phyloP scores from a whole-genome alignment of 2,888 invertebrate species.

The Cybosia mesomella region DNA sequence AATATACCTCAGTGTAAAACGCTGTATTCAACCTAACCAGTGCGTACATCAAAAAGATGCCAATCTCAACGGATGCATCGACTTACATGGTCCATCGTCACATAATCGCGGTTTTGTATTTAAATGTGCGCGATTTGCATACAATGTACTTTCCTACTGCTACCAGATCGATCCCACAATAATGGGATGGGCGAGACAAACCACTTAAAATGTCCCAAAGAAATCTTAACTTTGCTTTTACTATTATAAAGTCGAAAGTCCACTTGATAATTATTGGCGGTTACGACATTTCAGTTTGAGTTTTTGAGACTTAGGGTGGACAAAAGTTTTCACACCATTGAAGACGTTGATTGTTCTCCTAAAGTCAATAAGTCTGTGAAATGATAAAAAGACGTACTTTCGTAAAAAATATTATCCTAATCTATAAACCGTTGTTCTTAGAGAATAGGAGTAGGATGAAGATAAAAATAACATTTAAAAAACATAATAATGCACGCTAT shows the following conservation, averaged over 20 bases:
- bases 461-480: neutral
- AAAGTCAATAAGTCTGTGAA: conserved; percentile 57
- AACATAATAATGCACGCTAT: neutral
- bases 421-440: neutral
- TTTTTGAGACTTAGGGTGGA: conserved; percentile 43
- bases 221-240: conserved; percentile 19
- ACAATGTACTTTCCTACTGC: conserved; percentile 76
- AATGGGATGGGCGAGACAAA: conserved; percentile 77
- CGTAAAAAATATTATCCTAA: conserved; percentile 15
- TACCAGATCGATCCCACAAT: conserved; percentile 75
- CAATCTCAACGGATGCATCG: conserved; percentile 76
- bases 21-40: conserved; percentile 46
- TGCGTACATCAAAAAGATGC: conserved; percentile 71
- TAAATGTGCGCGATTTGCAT: conserved; percentile 84
- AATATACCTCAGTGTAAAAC: conserved; percentile 9
- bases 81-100: conserved; percentile 79
- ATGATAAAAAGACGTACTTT: conserved; percentile 36
- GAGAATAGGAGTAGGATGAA: neutral
- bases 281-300: conserved; percentile 26
- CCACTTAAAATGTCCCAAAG: conserved; percentile 39
- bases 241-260: conserved; percentile 13
- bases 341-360: conserved; percentile 65
- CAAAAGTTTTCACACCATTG: conserved; percentile 70
- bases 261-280: neutral
- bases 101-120: conserved; percentile 86